Evolutionary conservation across 2,888 invertebrate species (phyloP).

Genomic region (Folsomia candida): DNA sequence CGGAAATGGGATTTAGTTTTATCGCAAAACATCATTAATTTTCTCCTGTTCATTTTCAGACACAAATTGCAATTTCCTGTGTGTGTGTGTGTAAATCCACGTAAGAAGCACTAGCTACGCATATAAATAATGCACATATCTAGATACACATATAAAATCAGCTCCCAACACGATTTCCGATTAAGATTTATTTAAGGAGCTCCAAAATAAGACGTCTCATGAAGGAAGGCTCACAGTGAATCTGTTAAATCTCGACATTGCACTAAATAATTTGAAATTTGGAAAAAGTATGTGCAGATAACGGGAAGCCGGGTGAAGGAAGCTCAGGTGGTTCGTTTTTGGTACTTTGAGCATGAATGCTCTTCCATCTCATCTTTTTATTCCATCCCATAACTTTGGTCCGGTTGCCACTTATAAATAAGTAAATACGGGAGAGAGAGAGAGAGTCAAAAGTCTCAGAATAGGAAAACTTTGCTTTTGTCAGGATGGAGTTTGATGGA

Average conservation of each 20-base stretch:
- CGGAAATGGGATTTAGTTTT: neutral
- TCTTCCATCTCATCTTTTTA: neutral
- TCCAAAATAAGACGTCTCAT: too few species aligned
- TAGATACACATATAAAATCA: too few species aligned
- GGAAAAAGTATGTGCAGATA: too few species aligned
- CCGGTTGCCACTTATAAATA: constrained; percentile 1
- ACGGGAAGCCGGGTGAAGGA: too few species aligned
- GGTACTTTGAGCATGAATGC: neutral
- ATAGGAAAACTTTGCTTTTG: neutral
- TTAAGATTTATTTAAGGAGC: too few species aligned
- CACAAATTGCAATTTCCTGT: neutral
- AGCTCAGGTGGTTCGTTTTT: neutral
- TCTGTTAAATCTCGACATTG: neutral
- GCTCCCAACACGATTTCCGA: too few species aligned
- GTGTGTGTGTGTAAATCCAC: too few species aligned
- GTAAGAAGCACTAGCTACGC: too few species aligned
- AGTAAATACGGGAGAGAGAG: neutral
- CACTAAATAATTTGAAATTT: neutral
- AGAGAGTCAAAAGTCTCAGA: neutral
- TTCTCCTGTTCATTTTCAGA: neutral
- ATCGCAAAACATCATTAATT: neutral
- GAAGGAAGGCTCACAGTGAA: neutral
- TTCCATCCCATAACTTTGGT: neutral
- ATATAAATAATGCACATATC: too few species aligned
- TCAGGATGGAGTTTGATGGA: neutral